Evolutionary conservation across 2,797 vertebrate genomes (phyloP).

Genomic region (Trichosurus vulpecula): DNA sequence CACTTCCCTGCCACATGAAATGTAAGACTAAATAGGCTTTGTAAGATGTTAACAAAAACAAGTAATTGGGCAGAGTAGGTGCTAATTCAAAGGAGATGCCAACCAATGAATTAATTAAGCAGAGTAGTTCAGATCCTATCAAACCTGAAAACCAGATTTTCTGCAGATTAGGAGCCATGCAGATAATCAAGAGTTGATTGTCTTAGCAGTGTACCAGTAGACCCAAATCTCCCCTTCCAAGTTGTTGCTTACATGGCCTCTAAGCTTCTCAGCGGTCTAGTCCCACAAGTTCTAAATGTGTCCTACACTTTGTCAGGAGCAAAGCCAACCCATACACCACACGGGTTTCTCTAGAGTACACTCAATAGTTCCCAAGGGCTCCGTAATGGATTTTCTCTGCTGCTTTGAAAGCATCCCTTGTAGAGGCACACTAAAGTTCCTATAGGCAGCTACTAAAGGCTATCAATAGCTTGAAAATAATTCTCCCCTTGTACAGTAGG

Average conservation of each 20-base stretch:
- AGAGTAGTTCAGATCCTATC: neutral
- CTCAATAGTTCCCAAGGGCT: conserved; percentile 35
- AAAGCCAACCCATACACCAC: conserved; percentile 6
- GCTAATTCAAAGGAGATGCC: neutral
- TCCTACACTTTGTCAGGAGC: neutral
- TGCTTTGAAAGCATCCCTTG: neutral
- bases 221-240: neutral
- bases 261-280: neutral
- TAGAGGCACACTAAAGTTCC: conserved; percentile 30
- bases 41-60: neutral
- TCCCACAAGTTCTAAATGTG: conserved; percentile 1
- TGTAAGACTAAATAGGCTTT: neutral
- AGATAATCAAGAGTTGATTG: neutral
- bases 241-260: neutral
- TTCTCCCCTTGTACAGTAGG: conserved; percentile 2
- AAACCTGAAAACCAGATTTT: conserved; percentile 10
- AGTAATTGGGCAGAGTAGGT: neutral
- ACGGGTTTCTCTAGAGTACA: conserved; percentile 35
- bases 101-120: neutral
- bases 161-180: neutral
- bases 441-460: conserved; percentile 17
- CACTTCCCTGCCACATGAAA: neutral
- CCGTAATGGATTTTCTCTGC: neutral
- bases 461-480: neutral
- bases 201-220: neutral